Evolutionary conservation across 2,797 vertebrate species (phyloP), one percentile per base, ranked within the genome.

Genomic region (Periophthalmus magnuspinnatus): DNA sequence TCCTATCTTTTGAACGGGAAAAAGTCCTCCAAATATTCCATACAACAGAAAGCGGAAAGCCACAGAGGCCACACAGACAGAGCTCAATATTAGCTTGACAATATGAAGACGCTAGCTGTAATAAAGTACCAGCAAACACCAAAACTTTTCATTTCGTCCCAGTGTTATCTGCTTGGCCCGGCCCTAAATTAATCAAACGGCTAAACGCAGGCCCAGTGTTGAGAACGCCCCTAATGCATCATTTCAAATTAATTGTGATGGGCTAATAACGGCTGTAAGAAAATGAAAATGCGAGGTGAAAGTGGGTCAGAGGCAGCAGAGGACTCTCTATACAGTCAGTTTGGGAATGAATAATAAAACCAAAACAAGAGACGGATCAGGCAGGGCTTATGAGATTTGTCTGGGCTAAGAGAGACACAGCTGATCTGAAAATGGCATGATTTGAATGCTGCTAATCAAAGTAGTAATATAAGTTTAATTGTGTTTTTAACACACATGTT

Each of bases 211-310:
- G 13, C 22, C 14, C 22, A 14, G 45, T 24, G 19, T 14, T 9
- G 59, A 3, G 2, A 55, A 75, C 58, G 63, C 19, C 13, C 17
- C 64, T 41, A 72, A 56, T 41, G 48, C 19, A 69, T 68, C 7
- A 61, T 54, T 24, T 57, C 32, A 55, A 41, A 77, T 71, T 3
- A 10, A 62, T 75, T 33, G 2, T 72, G 64, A 70, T 55, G 32
- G 50, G n/a, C 21, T 57, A 19, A 50, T 58, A 54, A 71, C 32
- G 63, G 50, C 52, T 50, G 32, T 21, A 62, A 61, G 38, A 65
- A 70, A 71, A 60, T 59, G 48, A 72, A 32, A 67, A 36, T 0
- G 13, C 47, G 68, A 64, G 33, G 57, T 70, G 62, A 24, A 78
- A 58, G 69, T 60, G 57, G 57, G 69, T 74, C 36, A 72, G 0